Conservation (phyloP, 2,113 vertebrate genomes). For the Cisticola juncidis region DNA sequence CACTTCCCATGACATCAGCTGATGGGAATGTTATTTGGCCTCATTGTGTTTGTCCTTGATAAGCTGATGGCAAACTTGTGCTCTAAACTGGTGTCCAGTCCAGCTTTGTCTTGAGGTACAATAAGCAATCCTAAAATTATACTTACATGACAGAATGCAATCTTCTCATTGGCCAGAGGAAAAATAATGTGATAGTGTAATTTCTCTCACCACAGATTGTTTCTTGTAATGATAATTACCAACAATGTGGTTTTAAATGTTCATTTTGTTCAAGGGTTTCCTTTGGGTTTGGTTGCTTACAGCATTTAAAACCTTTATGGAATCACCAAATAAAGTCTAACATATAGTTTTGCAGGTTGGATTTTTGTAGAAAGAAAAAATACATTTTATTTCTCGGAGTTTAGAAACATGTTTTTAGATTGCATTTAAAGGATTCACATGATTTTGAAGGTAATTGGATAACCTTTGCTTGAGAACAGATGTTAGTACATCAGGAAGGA, state of each 20-base stretch:
- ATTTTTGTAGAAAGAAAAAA: not conserved
- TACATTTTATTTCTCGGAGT: not conserved
- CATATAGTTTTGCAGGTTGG: not conserved
- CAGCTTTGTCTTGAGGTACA: not conserved
- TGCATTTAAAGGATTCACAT: accelerated
- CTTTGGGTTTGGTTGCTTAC: not conserved
- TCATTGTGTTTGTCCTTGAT: not conserved
- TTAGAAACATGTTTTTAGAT: not conserved
- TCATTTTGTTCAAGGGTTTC: not conserved
- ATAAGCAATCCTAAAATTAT: not conserved
- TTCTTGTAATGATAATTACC: not conserved
- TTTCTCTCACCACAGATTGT: not conserved
- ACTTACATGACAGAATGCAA: not conserved
- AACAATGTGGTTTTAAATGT: not conserved
- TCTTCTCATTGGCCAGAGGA: not conserved
- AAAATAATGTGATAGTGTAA: not conserved
- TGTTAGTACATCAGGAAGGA: not conserved
- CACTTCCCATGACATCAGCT: not conserved
- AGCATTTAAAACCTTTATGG: not conserved
- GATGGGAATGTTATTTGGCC: not conserved
- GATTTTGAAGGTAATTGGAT: not conserved
- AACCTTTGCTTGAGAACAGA: not conserved
- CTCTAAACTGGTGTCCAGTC: not conserved
- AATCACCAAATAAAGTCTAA: not conserved
- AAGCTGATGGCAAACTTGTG: not conserved